Base-by-base conservation (phyloP, 2,797 vertebrate genomes). In the Rhynchotus rufescens region DNA sequence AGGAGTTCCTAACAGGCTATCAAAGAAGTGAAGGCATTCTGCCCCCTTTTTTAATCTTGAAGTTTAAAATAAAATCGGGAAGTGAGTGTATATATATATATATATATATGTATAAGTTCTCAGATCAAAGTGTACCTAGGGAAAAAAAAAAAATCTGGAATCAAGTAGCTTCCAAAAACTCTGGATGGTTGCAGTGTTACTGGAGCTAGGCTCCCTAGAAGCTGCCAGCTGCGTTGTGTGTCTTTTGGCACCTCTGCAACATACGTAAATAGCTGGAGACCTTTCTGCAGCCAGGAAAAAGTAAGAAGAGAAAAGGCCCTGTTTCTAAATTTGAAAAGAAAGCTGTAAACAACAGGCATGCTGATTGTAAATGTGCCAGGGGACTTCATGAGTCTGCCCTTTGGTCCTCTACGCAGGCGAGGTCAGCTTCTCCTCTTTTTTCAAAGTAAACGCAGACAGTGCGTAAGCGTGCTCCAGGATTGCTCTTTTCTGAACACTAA, bases 281-380 rank as follows among this genome's bases (percentile, higher is more conserved):
- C 85, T 90, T 90, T 90, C 75, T 76, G 28, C 71, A 59, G 74
- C 62, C 86, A 91, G 94, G 85, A 96, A 61, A 52, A 94, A 92
- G 92, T 78, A 85, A 94, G 82, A 94, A 25, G 89, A 94, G 91
- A 95, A 96, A 96, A 92, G 76, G 36, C 81, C 81, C 85, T 80
- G 57, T 74, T 95, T 91, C 89, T 94, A 96, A 94, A 96, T 94
- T 88, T 95, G 96, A 95, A 96, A 91, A 73, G 83, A 95, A 95
- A 96, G 56, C 95, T 78, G 84, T 94, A 92, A 89, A 87, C 92
- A 91, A 69, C 92, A 73, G 44, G 52, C 65, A 28, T 62, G 80
- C 85, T 88, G 72, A 89, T 71, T 93, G 52, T 68, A 90, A 65
- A 75, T 74, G 64, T 49, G 87, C 51, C 72, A 62, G 80, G 77